These are phyloP conservation scores for Falcaria lacertinaria DNA, from an alignment of 2,888 invertebrate genomes.

Conservation along the genomic window DNA sequence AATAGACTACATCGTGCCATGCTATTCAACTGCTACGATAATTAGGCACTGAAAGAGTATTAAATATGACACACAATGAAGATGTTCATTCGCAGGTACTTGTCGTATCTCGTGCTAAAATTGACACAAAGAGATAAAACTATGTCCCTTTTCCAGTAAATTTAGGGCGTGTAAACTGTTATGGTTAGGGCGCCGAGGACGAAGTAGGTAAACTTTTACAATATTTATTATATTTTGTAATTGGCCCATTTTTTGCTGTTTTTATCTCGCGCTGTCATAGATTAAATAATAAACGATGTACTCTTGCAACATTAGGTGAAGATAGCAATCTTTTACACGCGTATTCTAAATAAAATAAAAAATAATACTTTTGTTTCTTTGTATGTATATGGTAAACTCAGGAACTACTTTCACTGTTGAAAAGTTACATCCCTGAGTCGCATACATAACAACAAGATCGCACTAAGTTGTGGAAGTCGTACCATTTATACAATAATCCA, in stretches of 20 bases:
- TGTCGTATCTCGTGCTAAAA: constrained; percentile 36
- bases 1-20: no score
- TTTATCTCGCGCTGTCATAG: constrained; percentile 50
- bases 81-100: constrained; percentile 11
- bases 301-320: constrained; percentile 41
- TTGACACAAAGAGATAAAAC: constrained; percentile 61
- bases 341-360: no score
- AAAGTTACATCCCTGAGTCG: no score
- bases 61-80: constrained; percentile 9
- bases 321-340: constrained; percentile 30
- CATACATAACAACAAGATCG: no score
- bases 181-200: constrained; percentile 60
- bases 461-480: no score
- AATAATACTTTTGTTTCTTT: no score
- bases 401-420: no score
- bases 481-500: no score
- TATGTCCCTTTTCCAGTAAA: constrained; percentile 54
- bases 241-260: constrained; percentile 52
- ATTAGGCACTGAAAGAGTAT: background rate
- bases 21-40: no score
- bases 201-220: constrained; percentile 47
- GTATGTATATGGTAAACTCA: no score
- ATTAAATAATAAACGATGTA: constrained; percentile 46
- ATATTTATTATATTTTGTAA: constrained; percentile 77
- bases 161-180: constrained; percentile 68